Evolutionary conservation across 2,888 invertebrate species (phyloP), one percentile per base, ranked within the genome.

Genomic region (Brachypalpus laphriformis): DNA sequence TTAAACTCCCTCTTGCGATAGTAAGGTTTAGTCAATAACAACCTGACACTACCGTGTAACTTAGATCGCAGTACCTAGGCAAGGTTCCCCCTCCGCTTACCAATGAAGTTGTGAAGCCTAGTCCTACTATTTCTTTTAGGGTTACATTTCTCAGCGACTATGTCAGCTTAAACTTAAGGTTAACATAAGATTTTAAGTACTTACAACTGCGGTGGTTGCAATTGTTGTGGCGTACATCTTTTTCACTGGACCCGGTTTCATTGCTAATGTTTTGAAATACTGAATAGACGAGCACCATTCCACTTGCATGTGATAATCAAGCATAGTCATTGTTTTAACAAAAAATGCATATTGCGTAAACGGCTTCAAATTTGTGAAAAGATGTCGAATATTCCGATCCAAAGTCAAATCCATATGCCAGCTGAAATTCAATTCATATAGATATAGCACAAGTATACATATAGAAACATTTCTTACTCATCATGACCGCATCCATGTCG

Each of bases 321-420:
- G 94, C 72, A 97, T 95, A 1, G 97, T 97, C 89, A 97, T 96
- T 0, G 99, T 98, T 92, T 97, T 97, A 0, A 99, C 96, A 91
- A 98, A 99, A 87, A 95, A 96, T 0, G 98, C 99, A 92, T 99
- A 99, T 87, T 96, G 95, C 0, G 98, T 98, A 92, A 94, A 97
- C 0, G 98, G 97, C 88, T 95, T 95, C n/a, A 98, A 93, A 76
- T 94, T 93, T 1, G 94, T 92, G 37, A 97, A 90, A 8, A 94
- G 92, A 87, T 95, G 93, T 88, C 93, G 93, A 18, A 93, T 90
- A 16, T 93, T 93, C 90, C 86, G 89, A 28, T 59, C 87, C 0
- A 87, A 28, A 2, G 89, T 85, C 3, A 90, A 78, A 47, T 95
- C 93, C 47, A 96, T 95, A 87, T 93, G 93, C 96, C 96, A 96